phyloP scores from a whole-genome alignment of 2,888 invertebrate species.

The Dicyrtomina minuta region DNA sequence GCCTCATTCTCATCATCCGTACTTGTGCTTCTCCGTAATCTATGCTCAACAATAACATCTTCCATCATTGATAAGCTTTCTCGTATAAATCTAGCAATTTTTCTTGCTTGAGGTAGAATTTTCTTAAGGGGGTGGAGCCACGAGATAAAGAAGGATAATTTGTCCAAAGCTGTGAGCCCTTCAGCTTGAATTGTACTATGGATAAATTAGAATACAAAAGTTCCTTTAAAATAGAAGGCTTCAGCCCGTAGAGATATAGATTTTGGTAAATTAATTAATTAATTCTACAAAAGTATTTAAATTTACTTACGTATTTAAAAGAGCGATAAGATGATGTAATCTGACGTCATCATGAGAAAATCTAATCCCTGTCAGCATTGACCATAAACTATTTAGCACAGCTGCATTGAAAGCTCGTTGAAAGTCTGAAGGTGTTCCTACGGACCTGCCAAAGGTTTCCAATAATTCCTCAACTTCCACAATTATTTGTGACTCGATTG shows the following conservation, averaged over 20 bases:
- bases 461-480: slow-evolving; percentile 18
- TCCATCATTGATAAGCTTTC: slow-evolving; percentile 25
- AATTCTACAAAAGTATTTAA: neutral
- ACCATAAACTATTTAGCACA: slow-evolving; percentile 25
- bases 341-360: slow-evolving; percentile 33
- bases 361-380: slow-evolving; percentile 24
- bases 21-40: neutral
- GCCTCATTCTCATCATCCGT: neutral
- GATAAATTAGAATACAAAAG: slow-evolving; percentile 33
- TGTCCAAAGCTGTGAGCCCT: slow-evolving; percentile 4
- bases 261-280: neutral
- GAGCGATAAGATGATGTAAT: slow-evolving; percentile 7
- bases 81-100: neutral
- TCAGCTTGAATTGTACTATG: slow-evolving; percentile 8
- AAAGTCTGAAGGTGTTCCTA: slow-evolving; percentile 17
- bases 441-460: slow-evolving; percentile 3
- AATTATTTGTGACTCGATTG: slow-evolving; percentile 10
- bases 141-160: slow-evolving; percentile 19
- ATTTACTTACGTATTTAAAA: slow-evolving; percentile 27
- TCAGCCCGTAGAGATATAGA: too few species aligned
- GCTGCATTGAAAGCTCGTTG: slow-evolving; percentile 18
- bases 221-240: slow-evolving; percentile 12
- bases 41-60: slow-evolving; percentile 34
- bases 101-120: neutral
- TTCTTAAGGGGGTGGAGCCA: slow-evolving; percentile 19